Evolutionary conservation across 2,797 vertebrate genomes (phyloP).

Genomic region (Pseudomugil gertrudae): DNA sequence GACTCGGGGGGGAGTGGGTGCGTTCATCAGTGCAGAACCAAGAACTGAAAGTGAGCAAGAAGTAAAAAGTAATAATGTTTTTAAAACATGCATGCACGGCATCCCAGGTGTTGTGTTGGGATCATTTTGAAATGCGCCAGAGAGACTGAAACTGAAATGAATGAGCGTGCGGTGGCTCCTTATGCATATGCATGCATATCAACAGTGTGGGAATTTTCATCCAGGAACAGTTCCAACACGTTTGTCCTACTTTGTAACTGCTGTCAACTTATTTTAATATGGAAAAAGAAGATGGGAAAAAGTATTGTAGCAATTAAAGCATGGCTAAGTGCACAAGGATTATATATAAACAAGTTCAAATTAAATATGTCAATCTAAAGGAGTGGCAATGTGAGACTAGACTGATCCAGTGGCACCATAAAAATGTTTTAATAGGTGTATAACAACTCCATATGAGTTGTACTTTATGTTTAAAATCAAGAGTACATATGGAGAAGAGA

Average conservation of each 20-base stretch:
- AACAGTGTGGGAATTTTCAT: slow-evolving; percentile 39
- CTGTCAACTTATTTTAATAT: slow-evolving; percentile 22
- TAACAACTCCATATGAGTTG: background rate
- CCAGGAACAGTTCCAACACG: slow-evolving; percentile 13
- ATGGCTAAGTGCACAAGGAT: background rate
- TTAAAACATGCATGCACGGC: slow-evolving; percentile 7
- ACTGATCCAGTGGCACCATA: background rate
- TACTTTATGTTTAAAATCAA: background rate
- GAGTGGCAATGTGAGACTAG: background rate
- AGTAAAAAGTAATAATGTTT: slow-evolving; percentile 11
- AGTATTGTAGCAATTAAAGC: background rate
- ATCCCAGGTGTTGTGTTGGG: slow-evolving; percentile 28
- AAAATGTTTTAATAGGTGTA: background rate
- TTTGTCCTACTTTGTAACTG: slow-evolving; percentile 35
- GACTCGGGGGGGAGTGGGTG: slow-evolving; percentile 29
- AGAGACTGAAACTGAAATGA: slow-evolving; percentile 39
- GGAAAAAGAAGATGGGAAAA: background rate
- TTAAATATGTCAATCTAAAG: background rate
- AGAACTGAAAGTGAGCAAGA: slow-evolving; percentile 12
- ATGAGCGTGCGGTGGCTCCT: slow-evolving; percentile 25
- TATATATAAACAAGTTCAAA: slow-evolving; percentile 8
- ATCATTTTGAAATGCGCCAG: slow-evolving; percentile 36
- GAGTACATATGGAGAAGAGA: background rate
- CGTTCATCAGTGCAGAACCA: background rate
- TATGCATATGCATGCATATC: slow-evolving; percentile 21